phyloP scores from a whole-genome alignment of 2,113 vertebrate genomes.

The Podocnemis expansa region DNA sequence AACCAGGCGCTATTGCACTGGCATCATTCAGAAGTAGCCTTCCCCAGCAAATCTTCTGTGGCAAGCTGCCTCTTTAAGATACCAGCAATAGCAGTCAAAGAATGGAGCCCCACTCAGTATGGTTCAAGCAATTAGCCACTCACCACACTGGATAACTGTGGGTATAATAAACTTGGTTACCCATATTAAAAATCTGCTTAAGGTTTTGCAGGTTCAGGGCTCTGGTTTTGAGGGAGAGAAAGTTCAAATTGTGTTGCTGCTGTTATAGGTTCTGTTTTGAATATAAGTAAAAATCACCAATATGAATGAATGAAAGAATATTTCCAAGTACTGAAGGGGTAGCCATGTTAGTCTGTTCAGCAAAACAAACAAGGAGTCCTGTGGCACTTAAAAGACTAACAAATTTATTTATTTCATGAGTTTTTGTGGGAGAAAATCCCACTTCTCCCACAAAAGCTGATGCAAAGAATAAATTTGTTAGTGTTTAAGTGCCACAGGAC shows the following conservation, averaged over 20 bases:
- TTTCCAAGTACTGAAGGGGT: too few relatives aligned
- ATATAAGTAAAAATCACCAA: neutral
- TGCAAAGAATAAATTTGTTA: too few relatives aligned
- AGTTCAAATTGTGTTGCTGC: neutral
- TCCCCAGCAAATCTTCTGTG: neutral
- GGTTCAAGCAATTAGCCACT: neutral
- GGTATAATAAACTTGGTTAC: too few relatives aligned
- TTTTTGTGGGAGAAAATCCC: too few relatives aligned
- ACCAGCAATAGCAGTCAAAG: neutral
- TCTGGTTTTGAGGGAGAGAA: neutral
- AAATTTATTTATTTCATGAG: too few relatives aligned
- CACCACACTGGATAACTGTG: neutral
- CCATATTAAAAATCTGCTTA: neutral
- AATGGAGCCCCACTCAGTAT: neutral
- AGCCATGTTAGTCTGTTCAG: too few relatives aligned
- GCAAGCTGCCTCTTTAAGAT: neutral
- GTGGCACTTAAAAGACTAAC: too few relatives aligned
- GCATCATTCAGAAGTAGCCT: neutral
- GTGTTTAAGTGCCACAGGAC: too few relatives aligned
- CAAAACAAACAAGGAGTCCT: too few relatives aligned
- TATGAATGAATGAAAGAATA: accelerated
- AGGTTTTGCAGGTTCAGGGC: neutral
- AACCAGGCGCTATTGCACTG: neutral
- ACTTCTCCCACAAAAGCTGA: too few relatives aligned
- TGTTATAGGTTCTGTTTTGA: neutral